Conservation (phyloP, 2,888 invertebrate genomes). For the Dasypolia templi region DNA sequence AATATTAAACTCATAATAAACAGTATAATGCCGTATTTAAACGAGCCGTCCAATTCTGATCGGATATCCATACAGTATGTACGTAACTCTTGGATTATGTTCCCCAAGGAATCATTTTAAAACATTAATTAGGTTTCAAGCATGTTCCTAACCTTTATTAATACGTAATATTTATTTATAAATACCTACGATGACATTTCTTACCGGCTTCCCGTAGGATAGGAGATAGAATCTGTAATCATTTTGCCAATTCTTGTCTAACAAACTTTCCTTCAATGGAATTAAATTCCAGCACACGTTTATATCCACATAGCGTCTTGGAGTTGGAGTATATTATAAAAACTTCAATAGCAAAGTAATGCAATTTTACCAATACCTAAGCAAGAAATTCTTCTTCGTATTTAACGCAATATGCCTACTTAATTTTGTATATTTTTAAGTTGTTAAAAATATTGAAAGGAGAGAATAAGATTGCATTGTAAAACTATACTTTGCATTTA, state of each 20-base stretch:
- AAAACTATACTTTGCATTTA: slow-evolving; percentile 84
- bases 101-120: slow-evolving; percentile 60
- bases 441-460: slow-evolving; percentile 86
- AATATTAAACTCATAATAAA: slow-evolving; percentile 62
- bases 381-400: slow-evolving; percentile 54
- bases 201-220: slow-evolving; percentile 69
- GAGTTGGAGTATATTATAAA: slow-evolving; percentile 48
- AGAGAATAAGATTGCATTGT: slow-evolving; percentile 90
- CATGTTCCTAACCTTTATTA: slow-evolving; percentile 82
- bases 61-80: slow-evolving; percentile 67
- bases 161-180: slow-evolving; percentile 78
- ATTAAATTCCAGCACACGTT: slow-evolving; percentile 79
- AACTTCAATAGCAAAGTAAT: slow-evolving; percentile 54
- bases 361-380: slow-evolving; percentile 50
- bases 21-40: slow-evolving; percentile 71
- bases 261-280: slow-evolving; percentile 72
- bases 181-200: slow-evolving; percentile 69
- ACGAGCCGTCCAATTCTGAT: slow-evolving; percentile 83
- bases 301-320: slow-evolving; percentile 53
- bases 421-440: slow-evolving; percentile 80
- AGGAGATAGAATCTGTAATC: slow-evolving; percentile 66
- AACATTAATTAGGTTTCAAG: slow-evolving; percentile 65
- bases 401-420: slow-evolving; percentile 60
- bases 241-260: slow-evolving; percentile 69
- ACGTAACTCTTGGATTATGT: slow-evolving; percentile 52